Evolutionary conservation across 1,140 invertebrate species (phyloP).

Genomic region (Drosophila kikkawai): DNA sequence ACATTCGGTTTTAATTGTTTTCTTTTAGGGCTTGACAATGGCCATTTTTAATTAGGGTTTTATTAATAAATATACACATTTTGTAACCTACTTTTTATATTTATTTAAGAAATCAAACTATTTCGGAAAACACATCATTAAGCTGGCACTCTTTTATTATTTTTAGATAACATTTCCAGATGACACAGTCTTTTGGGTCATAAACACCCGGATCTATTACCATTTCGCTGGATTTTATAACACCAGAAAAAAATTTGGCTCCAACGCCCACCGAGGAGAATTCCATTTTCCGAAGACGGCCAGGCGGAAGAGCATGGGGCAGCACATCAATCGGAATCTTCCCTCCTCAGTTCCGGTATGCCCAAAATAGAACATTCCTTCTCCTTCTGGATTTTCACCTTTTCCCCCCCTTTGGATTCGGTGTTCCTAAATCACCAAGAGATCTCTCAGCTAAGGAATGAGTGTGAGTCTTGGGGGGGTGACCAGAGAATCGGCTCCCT

Average conservation of each 20-base stretch:
- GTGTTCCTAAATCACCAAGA: constrained; percentile 50
- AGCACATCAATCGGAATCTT: constrained; percentile 22
- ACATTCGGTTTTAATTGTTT: not conserved
- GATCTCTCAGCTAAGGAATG: constrained; percentile 17
- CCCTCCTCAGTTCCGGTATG: constrained; percentile 42
- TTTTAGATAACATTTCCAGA: constrained; percentile 4
- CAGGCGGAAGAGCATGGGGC: constrained; percentile 15
- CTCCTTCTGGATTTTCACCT: constrained; percentile 40
- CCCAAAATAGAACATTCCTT: constrained; percentile 40
- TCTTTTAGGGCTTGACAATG: not conserved
- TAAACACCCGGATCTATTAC: constrained; percentile 19
- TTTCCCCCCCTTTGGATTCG: constrained; percentile 23
- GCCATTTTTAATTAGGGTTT: not conserved
- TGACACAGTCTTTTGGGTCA: constrained; percentile 6
- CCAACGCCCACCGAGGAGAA: not conserved
- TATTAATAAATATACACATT: not conserved
- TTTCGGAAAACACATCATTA: not conserved
- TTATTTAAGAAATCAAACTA: not conserved
- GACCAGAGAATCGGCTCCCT: constrained; percentile 3
- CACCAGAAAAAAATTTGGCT: not conserved
- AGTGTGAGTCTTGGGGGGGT: constrained; percentile 21
- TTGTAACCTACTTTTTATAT: not conserved
- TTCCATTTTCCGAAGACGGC: not conserved
- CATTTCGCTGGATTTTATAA: constrained; percentile 11
- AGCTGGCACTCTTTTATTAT: constrained; percentile 2